A percentile compares a stretch with the other conserved stretches of the same genome.
These are phyloP conservation scores for Tubulanus polymorphus DNA, from an alignment of 2,888 invertebrate genomes.

Conservation along the genomic window DNA sequence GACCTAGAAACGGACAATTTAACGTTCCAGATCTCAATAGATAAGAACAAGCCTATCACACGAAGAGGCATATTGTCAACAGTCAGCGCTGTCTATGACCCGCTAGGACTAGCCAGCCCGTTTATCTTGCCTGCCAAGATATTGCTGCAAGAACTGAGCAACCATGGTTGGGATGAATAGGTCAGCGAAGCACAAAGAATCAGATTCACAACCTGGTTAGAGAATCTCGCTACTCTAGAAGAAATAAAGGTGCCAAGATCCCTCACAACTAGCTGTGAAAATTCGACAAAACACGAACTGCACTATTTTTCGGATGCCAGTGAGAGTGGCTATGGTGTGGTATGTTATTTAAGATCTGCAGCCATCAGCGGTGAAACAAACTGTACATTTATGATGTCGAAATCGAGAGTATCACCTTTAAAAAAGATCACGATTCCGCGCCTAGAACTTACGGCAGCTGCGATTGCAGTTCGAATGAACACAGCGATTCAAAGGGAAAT, in stretches of 20 bases:
- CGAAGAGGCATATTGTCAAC: background rate
- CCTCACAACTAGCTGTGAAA: too few relatives aligned
- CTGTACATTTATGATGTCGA: conserved; percentile 6
- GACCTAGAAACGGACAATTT: conserved; percentile 18
- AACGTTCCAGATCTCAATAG: conserved; percentile 10
- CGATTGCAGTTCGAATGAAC: conserved; percentile 10
- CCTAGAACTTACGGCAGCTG: conserved; percentile 5
- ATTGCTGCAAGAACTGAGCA: conserved; percentile 19
- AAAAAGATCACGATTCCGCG: conserved; percentile 5
- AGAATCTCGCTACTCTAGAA: conserved; percentile 12
- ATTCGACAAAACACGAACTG: too few relatives aligned
- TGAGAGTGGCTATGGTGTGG: conserved; percentile 5
- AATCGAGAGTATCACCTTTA: background rate
- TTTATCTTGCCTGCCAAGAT: conserved; percentile 15
- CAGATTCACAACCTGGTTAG: conserved; percentile 20
- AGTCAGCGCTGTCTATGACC: conserved; percentile 2
- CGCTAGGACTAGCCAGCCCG: conserved; percentile 8
- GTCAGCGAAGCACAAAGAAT: conserved; percentile 3
- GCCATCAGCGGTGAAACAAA: background rate
- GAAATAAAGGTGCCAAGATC: conserved; percentile 16
- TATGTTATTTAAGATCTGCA: background rate
- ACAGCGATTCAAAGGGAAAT: too few relatives aligned
- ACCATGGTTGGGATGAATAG: conserved; percentile 20
- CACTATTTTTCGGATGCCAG: conserved; percentile 11
- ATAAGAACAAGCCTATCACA: conserved; percentile 8